phyloP scores from a whole-genome alignment of 2,113 vertebrate species.

The Glaucomys volans region DNA sequence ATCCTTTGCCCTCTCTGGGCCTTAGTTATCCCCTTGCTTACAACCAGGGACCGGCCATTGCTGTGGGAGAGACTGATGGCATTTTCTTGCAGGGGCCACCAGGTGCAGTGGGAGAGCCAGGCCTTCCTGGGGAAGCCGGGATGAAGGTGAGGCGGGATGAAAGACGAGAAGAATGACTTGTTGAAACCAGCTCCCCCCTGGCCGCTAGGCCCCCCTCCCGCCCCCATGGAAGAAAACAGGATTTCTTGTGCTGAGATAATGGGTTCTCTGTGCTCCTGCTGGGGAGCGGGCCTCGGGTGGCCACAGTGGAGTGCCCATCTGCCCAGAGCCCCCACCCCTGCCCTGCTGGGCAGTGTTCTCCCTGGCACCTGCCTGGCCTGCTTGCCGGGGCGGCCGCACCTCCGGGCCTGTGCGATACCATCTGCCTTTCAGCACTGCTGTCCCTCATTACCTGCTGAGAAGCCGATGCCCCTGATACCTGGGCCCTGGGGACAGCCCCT shows the following conservation, averaged over 20 bases:
- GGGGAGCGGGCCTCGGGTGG: background rate
- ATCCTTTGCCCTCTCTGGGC: background rate
- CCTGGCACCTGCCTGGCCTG: conserved; percentile 80
- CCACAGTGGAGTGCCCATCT: background rate
- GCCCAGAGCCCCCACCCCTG: background rate
- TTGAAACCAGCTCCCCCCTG: conserved; percentile 33
- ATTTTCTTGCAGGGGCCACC: conserved; percentile 90
- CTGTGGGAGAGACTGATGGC: conserved; percentile 50
- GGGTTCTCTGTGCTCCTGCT: conserved; percentile 56
- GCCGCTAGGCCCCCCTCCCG: background rate
- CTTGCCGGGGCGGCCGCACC: conserved; percentile 66
- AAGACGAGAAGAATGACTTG: conserved; percentile 48
- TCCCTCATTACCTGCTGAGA: conserved; percentile 25
- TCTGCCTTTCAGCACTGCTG: conserved; percentile 53
- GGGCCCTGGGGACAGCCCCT: background rate
- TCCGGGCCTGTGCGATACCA: conserved; percentile 61
- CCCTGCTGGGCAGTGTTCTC: conserved; percentile 69
- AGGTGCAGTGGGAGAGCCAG: conserved; percentile 92
- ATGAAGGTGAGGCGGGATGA: conserved; percentile 90
- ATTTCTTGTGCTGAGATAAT: conserved; percentile 71
- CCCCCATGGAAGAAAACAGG: background rate
- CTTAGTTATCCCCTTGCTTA: background rate
- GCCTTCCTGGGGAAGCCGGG: conserved; percentile 93
- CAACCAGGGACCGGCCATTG: background rate
- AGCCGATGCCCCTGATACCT: conserved; percentile 63